A percentile compares a stretch with the other conserved stretches of the same genome.
Evolutionary conservation across 2,888 invertebrate genomes (phyloP).

Genomic region (Aelia acuminata): DNA sequence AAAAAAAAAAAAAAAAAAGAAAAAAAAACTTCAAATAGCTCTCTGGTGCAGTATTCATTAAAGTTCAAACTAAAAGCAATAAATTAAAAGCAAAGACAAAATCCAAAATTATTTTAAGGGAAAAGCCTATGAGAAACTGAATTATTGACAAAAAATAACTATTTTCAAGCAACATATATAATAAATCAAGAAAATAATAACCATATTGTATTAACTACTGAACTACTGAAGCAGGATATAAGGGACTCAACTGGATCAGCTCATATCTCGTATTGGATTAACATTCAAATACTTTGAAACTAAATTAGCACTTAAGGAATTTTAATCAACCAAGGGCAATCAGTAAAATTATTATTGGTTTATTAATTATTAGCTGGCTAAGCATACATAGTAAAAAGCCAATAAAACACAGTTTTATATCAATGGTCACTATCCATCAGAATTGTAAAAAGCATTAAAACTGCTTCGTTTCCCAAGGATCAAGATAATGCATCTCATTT

Average conservation of each 20-base stretch:
- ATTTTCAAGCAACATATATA: not conserved
- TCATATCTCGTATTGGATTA: not conserved
- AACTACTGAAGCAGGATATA: not conserved
- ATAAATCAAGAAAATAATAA: not conserved
- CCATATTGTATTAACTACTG: not conserved
- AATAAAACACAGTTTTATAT: too few relatives aligned
- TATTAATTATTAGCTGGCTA: not conserved
- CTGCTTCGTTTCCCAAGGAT: too few relatives aligned
- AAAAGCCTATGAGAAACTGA: not conserved
- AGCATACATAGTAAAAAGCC: not conserved
- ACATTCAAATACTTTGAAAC: not conserved
- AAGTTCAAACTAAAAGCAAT: not conserved
- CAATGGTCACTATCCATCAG: too few relatives aligned
- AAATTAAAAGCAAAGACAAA: not conserved
- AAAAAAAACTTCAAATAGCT: too few relatives aligned
- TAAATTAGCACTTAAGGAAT: not conserved
- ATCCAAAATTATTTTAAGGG: not conserved
- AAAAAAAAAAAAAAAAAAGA: too few relatives aligned
- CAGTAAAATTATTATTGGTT: not conserved
- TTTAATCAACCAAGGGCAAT: not conserved
- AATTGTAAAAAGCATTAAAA: too few relatives aligned
- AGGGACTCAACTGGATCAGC: not conserved
- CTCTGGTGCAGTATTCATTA: too few relatives aligned
- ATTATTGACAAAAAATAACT: not conserved
- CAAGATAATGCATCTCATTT: too few relatives aligned